phyloP scores from a whole-genome alignment of 2,888 invertebrate genomes.

The Tyria jacobaeae region DNA sequence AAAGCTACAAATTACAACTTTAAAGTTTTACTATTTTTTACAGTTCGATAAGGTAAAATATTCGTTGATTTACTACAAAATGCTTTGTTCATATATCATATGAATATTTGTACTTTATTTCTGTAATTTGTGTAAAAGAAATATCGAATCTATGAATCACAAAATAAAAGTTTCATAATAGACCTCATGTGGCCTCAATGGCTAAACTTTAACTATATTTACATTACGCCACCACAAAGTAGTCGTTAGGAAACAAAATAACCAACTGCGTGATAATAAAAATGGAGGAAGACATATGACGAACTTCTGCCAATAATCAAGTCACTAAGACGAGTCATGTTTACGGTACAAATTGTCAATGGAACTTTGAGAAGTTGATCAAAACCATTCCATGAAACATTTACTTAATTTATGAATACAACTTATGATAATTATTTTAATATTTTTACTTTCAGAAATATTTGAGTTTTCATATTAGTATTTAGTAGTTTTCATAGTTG shows the following conservation, averaged over 20 bases:
- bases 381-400: slow-evolving; percentile 2
- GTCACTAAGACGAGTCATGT: slow-evolving; percentile 34
- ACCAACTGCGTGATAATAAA: slow-evolving; percentile 41
- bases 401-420: background rate
- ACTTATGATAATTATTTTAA: no score
- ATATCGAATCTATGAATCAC: no score
- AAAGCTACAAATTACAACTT: no score
- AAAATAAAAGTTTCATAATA: background rate
- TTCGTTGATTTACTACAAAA: no score
- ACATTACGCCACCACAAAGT: slow-evolving; percentile 22
- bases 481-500: no score
- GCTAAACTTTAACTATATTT: background rate
- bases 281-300: slow-evolving; percentile 44
- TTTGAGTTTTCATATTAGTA: background rate
- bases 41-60: no score
- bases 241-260: slow-evolving; percentile 36
- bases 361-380: slow-evolving; percentile 26
- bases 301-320: slow-evolving; percentile 49
- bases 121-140: no score
- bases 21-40: no score
- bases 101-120: no score
- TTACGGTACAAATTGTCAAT: slow-evolving; percentile 42
- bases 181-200: background rate
- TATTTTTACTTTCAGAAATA: no score
- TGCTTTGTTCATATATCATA: no score